Evolutionary conservation across 2,113 vertebrate genomes (phyloP), one percentile per base, ranked within the genome.

Genomic region (Panurus biarmicus): DNA sequence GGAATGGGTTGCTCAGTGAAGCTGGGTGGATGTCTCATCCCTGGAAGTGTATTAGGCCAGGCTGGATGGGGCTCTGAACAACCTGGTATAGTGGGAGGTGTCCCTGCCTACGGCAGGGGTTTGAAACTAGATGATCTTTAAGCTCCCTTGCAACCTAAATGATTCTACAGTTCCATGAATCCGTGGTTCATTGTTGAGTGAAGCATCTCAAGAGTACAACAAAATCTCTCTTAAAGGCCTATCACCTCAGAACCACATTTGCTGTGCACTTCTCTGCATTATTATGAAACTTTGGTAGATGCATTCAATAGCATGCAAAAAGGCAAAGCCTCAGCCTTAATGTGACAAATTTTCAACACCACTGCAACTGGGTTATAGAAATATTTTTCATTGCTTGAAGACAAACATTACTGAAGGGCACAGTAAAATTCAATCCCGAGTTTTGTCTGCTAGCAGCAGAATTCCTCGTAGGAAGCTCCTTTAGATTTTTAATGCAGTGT

Each of bases 311-410:
- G 50, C 50, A 92, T 13, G 58, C 36, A 75, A 89, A 89, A 64
- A 75, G 62, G 42, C 35, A 93, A 89, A 96, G 84, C 60, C 45
- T 94, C 76, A 75, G 29, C 26, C 69, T 57, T 69, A 78, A 64
- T 16, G 24, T 19, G 66, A 89, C 57, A 91, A 11, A 35, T 29
- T 84, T 90, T 53, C 91, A 85, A 71, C 60, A 81, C 13, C 36
- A 44, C 12, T 45, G n/a, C 28, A 64, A 36, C 23, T n/a, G 16
- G 26, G 51, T 80, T 76, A 71, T 28, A 74, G 85, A 94, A 92
- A 60, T 64, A 88, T 56, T 88, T 92, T 90, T 75, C 40, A 56
- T 42, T 78, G 31, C 60, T 84, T 72, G 70, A 77, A 84, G 40
- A 87, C 35, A 93, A 93, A 93, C 28, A 40, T 2, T 5, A 54